Evolutionary conservation across 2,888 invertebrate species (phyloP).

Genomic region (Drosophila phalerata): DNA sequence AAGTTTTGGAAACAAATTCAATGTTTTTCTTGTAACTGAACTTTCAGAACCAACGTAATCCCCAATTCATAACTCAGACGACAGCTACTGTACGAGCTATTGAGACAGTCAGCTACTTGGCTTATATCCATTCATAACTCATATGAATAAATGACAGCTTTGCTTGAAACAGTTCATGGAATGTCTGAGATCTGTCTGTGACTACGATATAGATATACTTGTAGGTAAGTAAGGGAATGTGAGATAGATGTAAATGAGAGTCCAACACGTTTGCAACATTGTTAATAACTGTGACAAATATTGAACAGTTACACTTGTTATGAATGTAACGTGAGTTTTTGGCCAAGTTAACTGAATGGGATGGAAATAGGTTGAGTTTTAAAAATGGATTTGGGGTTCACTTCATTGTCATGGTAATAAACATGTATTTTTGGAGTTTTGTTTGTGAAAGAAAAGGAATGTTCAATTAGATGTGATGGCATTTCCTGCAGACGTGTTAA

Average conservation of each 20-base stretch:
- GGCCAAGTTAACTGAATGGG: conserved; percentile 21
- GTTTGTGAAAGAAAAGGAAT: conserved; percentile 52
- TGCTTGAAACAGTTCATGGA: not conserved
- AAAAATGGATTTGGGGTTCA: conserved; percentile 21
- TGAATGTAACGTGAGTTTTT: conserved; percentile 28
- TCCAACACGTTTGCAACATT: conserved; percentile 41
- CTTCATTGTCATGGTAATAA: conserved; percentile 62
- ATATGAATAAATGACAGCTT: conserved; percentile 8
- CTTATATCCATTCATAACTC: conserved; percentile 32
- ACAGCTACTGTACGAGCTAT: conserved; percentile 21
- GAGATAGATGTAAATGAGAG: conserved; percentile 28
- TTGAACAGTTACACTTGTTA: conserved; percentile 28
- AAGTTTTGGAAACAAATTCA: not conserved
- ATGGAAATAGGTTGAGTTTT: not conserved
- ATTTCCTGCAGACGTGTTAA: conserved; percentile 74
- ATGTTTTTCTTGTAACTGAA: not conserved
- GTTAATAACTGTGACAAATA: conserved; percentile 52
- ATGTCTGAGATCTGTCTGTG: conserved; percentile 6
- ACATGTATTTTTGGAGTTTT: conserved; percentile 36
- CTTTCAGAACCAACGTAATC: conserved; percentile 8
- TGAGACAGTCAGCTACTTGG: conserved; percentile 9
- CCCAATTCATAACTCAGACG: conserved; percentile 23
- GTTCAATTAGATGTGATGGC: conserved; percentile 57
- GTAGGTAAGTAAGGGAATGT: not conserved
- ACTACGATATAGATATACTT: conserved; percentile 9